A percentile compares a stretch with the other conserved stretches of the same genome.
phyloP scores from a whole-genome alignment of 2,888 invertebrate genomes.

The Drosophila buzzatii region DNA sequence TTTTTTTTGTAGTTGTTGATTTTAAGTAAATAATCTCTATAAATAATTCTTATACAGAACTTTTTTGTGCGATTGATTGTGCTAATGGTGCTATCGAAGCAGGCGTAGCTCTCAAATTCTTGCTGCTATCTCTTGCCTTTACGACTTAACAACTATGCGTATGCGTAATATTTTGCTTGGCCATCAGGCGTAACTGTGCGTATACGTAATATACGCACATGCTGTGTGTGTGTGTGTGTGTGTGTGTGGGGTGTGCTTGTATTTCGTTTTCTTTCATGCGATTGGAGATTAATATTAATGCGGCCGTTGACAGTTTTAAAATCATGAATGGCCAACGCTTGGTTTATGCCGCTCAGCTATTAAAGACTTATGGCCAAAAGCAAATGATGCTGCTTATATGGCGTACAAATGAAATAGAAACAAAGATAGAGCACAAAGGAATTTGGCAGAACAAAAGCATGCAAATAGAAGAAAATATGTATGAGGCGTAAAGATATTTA shows the following conservation, averaged over 20 bases:
- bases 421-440: constrained; percentile 11
- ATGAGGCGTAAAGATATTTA: constrained; percentile 18
- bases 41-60: constrained; percentile 54
- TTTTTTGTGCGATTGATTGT: constrained; percentile 50
- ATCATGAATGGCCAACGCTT: constrained; percentile 62
- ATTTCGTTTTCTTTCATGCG: constrained; percentile 20
- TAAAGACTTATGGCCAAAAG: constrained; percentile 21
- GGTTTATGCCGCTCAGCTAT: constrained; percentile 14
- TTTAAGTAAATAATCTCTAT: constrained; percentile 69
- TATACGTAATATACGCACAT: constrained; percentile 70
- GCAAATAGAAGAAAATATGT: background rate
- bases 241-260: background rate
- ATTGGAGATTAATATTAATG: constrained; percentile 69
- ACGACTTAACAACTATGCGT: constrained; percentile 67
- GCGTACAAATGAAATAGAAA: constrained; percentile 13
- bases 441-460: constrained; percentile 19
- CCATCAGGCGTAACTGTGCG: constrained; percentile 51
- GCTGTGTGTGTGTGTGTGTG: constrained; percentile 10
- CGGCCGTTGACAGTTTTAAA: constrained; percentile 73
- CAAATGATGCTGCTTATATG: constrained; percentile 35
- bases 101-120: constrained; percentile 34
- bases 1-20: background rate
- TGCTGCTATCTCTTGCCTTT: constrained; percentile 29
- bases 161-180: constrained; percentile 76
- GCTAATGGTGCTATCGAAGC: constrained; percentile 44